These are phyloP conservation scores for Lophotis ruficrista DNA, from an alignment of 2,113 vertebrate species.

Conservation along the genomic window DNA sequence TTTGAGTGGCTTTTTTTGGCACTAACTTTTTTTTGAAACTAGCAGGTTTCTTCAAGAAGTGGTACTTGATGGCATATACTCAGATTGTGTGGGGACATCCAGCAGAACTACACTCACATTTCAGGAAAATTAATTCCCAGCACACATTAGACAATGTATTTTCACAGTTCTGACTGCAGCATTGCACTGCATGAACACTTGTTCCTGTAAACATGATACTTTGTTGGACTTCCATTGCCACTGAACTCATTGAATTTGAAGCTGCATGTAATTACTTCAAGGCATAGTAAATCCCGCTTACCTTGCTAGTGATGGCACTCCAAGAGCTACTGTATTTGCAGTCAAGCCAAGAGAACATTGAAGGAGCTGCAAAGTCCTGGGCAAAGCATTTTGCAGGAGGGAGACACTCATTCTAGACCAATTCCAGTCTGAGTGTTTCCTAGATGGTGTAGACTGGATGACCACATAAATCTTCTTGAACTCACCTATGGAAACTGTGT, in stretches of 20 bases:
- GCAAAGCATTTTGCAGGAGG: neutral
- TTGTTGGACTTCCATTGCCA: neutral
- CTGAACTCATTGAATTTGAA: slow-evolving; percentile 25
- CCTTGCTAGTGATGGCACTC: neutral
- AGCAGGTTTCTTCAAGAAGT: slow-evolving; percentile 33
- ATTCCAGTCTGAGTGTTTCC: neutral
- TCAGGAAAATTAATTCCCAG: neutral
- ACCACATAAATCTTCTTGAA: neutral
- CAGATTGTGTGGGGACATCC: neutral
- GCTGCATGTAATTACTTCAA: slow-evolving; percentile 42
- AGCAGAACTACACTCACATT: neutral
- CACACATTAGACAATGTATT: neutral
- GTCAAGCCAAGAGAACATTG: neutral
- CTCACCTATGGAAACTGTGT: neutral
- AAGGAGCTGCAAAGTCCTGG: neutral
- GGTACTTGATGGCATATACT: neutral
- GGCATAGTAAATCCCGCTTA: slow-evolving; percentile 37
- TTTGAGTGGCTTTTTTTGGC: slow-evolving; percentile 18
- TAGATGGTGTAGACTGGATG: neutral
- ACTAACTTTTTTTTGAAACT: neutral
- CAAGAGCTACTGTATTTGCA: neutral
- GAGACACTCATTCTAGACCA: neutral
- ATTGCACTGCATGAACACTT: neutral
- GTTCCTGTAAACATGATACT: neutral
- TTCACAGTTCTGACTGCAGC: neutral